A percentile compares a stretch with the other conserved stretches of the same genome.
phyloP scores from a whole-genome alignment of 2,113 vertebrate species.

The Gopherus flavomarginatus region DNA sequence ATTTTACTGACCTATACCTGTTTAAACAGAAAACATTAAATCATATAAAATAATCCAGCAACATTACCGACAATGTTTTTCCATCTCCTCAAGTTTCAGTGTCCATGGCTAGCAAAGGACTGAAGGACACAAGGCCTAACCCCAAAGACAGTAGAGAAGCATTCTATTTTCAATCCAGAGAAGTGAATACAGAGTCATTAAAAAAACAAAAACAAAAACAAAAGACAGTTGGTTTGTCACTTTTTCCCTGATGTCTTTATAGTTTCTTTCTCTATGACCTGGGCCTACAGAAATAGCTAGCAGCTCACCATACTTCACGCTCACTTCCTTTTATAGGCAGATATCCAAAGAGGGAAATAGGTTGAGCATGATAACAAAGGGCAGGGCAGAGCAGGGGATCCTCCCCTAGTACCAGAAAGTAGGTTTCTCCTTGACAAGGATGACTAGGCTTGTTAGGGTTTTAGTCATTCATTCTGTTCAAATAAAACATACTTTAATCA shows the following conservation, averaged over 20 bases:
- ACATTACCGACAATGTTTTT: not conserved
- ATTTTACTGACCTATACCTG: not conserved
- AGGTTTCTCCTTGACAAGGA: constrained; percentile 14
- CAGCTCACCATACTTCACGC: not conserved
- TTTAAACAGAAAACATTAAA: not conserved
- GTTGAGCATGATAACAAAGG: not conserved
- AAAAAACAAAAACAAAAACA: not conserved
- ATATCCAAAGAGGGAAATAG: not conserved
- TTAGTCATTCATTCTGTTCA: constrained; percentile 38
- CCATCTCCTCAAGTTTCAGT: not conserved
- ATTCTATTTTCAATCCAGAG: not conserved
- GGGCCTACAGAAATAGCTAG: not conserved
- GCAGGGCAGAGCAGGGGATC: not conserved
- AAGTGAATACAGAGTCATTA: not conserved
- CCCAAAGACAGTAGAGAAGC: not conserved
- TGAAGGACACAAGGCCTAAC: not conserved
- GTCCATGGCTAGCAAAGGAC: not conserved
- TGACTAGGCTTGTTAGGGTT: not conserved
- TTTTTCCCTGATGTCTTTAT: not conserved
- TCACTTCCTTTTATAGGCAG: not conserved
- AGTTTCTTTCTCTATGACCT: not conserved
- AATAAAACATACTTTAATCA: constrained; percentile 35
- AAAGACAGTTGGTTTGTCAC: not conserved
- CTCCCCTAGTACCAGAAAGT: not conserved
- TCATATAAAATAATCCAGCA: not conserved